Conservation (phyloP, 2,113 vertebrate species). For the Micronycteris hirsuta region DNA sequence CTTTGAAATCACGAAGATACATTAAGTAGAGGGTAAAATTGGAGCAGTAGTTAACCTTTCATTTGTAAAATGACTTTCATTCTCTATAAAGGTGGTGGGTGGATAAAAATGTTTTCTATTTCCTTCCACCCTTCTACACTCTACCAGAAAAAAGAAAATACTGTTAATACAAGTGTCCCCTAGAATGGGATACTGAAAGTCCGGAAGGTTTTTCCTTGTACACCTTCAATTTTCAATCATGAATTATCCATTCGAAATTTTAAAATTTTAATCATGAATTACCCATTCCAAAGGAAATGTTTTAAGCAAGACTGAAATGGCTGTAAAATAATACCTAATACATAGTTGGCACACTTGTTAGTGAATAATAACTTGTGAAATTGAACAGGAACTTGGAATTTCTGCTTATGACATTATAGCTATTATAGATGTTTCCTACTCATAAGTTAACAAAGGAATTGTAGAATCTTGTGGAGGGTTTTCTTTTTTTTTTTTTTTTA, state of each 20-base stretch:
- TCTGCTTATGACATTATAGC: neutral
- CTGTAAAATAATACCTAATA: neutral
- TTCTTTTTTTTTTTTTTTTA: neutral
- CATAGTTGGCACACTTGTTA: neutral
- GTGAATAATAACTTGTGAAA: neutral
- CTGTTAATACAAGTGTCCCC: neutral
- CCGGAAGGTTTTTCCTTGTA: neutral
- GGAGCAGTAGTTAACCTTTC: neutral
- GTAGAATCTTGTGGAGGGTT: neutral
- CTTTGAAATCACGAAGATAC: neutral
- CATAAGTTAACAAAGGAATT: neutral
- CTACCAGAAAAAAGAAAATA: neutral
- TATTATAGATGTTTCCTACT: neutral
- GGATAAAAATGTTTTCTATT: neutral
- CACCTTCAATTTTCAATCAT: neutral
- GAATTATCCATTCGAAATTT: neutral
- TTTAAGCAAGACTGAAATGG: neutral
- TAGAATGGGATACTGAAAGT: neutral
- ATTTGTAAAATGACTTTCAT: neutral
- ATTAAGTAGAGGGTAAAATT: neutral
- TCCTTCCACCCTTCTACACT: neutral
- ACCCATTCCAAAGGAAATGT: neutral
- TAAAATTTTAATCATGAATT: neutral
- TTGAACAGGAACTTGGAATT: neutral
- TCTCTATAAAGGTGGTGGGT: neutral